Conservation (phyloP, 2,888 invertebrate species). For the Orthonevra nobilis region DNA sequence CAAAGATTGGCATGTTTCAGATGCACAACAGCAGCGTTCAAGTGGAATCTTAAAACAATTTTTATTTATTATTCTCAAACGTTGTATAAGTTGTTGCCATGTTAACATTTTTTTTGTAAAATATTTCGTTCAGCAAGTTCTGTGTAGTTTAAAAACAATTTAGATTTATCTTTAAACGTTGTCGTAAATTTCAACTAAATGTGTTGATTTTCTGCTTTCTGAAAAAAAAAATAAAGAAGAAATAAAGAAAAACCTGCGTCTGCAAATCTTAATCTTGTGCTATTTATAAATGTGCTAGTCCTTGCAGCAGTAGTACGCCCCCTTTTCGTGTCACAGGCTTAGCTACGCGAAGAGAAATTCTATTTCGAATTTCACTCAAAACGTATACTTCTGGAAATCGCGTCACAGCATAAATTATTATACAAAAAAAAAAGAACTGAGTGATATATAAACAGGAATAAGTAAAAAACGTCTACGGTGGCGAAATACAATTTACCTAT, state of each 20-base stretch:
- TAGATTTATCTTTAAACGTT: neutral
- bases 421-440: conserved; percentile 14
- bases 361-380: conserved; percentile 42
- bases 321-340: conserved; percentile 57
- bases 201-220: neutral
- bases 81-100: neutral
- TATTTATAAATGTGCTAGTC: conserved; percentile 57
- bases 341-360: conserved; percentile 38
- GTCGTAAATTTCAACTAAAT: conserved; percentile 43
- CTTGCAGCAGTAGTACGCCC: conserved; percentile 45
- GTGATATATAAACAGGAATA: conserved; percentile 18
- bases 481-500: conserved; percentile 20
- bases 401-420: conserved; percentile 2
- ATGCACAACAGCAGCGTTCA: conserved; percentile 30
- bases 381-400: conserved; percentile 15
- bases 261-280: conserved; percentile 41
- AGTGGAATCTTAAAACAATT: too few relatives aligned
- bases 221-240: too few relatives aligned
- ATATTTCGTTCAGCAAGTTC: neutral
- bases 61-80: neutral
- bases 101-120: conserved; percentile 6
- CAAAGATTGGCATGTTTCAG: conserved; percentile 33
- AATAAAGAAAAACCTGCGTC: conserved; percentile 45
- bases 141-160: conserved; percentile 25
- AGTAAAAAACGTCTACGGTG: conserved; percentile 4